A percentile compares a stretch with the other conserved stretches of the same genome.
phyloP scores from a whole-genome alignment of 2,797 vertebrate species.

The Leucoraja ocellata region DNA sequence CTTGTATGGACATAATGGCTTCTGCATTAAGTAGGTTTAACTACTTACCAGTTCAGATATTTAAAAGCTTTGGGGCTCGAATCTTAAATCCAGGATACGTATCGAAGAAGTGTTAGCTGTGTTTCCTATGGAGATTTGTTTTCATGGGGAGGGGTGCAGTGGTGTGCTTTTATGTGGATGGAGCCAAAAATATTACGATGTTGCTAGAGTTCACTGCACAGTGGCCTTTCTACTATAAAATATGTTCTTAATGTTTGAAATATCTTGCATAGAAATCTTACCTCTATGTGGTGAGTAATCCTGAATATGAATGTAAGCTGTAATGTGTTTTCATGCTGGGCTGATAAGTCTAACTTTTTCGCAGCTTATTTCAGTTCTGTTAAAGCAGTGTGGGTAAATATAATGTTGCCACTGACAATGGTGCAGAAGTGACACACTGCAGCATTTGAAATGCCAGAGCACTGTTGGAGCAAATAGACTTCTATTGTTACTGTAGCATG shows the following conservation, averaged over 20 bases:
- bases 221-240: neutral
- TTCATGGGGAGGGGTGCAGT: neutral
- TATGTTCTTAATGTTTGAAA: neutral
- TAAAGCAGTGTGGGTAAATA: no score
- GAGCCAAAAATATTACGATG: neutral
- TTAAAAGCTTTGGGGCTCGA: neutral
- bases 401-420: no score
- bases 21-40: slow-evolving; percentile 81
- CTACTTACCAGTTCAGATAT: slow-evolving; percentile 42
- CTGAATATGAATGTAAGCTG: neutral
- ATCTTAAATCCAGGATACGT: neutral
- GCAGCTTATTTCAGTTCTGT: no score
- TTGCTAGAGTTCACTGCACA: neutral
- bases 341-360: neutral
- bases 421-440: no score
- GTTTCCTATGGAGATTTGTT: neutral
- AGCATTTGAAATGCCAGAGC: no score
- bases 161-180: no score
- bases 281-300: neutral
- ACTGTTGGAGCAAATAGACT: no score
- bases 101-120: neutral
- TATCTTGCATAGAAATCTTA: neutral
- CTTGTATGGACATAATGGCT: slow-evolving; percentile 83
- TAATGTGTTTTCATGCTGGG: neutral
- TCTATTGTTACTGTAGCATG: no score